Evolutionary conservation across 2,888 invertebrate species (phyloP), one percentile per base, ranked within the genome.

Genomic region (Heteropelma amictum): DNA sequence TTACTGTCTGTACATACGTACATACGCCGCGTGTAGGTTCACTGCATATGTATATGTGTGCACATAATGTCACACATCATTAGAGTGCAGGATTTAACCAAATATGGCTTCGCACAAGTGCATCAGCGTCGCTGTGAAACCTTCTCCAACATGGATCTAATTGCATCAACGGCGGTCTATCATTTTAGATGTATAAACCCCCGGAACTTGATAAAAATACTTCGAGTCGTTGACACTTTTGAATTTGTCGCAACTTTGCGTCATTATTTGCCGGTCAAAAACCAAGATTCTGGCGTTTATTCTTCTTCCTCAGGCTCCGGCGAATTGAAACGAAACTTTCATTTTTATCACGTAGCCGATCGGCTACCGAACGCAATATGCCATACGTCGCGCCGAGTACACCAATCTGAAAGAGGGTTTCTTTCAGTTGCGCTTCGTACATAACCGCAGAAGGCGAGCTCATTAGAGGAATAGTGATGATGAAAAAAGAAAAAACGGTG

Each of bases 391-490:
- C n/a, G n/a, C n/a, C n/a, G n/a, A n/a, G n/a, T n/a, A n/a, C 7
- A 19, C 23, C 45, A 67, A 47, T 65, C 54, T 56, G 72, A 64
- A 45, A 63, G 8, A 8, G 28, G 14, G 23, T 26, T 45, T 51
- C 42, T 45, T 58, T 60, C 58, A 14, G 33, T 61, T 58, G 19
- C 45, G 7, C 42, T 30, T 53, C 28, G 26, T 33, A 51, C 19
- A 26, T 8, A 38, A 21, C 67, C 58, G 58, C 63, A 68, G 63
- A 75, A 38, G 53, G 74, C 77, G 69, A 61, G 75, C 80, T 83
- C 83, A 82, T 83, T 82, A 82, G 79, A 83, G 77, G 82, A 83
- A 84, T 84, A 75, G 72, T 60, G 69, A 61, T 65, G 47, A 70
- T 70, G 47, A 67, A 67, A 72, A 54, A 75, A 71, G 68, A 68